Conservation (phyloP, 2,888 invertebrate genomes). For the Mimumesa dahlbomi region DNA sequence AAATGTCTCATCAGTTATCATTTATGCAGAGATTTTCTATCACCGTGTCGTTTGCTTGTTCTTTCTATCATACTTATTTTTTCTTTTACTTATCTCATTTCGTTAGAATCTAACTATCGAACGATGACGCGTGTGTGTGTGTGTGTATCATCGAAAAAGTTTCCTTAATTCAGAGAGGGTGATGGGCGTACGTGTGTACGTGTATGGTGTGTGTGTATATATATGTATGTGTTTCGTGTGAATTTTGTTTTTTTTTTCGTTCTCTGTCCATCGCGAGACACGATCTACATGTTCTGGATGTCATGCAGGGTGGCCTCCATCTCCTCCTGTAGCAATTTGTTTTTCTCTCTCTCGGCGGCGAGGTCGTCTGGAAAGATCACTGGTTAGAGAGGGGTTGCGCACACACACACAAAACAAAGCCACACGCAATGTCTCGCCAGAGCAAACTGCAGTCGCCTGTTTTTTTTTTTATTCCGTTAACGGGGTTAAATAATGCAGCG, state of each 20-base stretch:
- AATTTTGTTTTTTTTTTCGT: slow-evolving; percentile 14
- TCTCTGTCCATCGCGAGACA: slow-evolving; percentile 54
- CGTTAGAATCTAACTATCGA: no score
- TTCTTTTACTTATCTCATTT: background rate
- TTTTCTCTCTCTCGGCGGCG: slow-evolving; percentile 96
- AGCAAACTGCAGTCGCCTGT: background rate
- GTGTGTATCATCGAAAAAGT: no score
- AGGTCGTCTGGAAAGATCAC: slow-evolving; percentile 93
- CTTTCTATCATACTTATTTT: background rate
- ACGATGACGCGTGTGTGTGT: no score
- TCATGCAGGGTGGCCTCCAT: slow-evolving; percentile 99
- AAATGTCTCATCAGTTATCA: slow-evolving; percentile 22
- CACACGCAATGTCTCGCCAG: slow-evolving; percentile 26
- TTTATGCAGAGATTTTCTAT: background rate
- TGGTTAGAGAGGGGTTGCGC: slow-evolving; percentile 75
- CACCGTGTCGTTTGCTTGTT: background rate
- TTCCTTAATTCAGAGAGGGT: no score
- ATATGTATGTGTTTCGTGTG: slow-evolving; percentile 20
- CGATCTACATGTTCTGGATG: slow-evolving; percentile 97
- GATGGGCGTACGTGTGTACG: no score
- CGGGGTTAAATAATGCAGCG: slow-evolving; percentile 21
- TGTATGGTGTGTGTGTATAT: no score
- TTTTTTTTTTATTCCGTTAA: background rate
- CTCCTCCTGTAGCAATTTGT: slow-evolving; percentile 97
- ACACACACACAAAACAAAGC: slow-evolving; percentile 45